Conservation (phyloP, 2,888 invertebrate species). For the Cryptus viduatorius region DNA sequence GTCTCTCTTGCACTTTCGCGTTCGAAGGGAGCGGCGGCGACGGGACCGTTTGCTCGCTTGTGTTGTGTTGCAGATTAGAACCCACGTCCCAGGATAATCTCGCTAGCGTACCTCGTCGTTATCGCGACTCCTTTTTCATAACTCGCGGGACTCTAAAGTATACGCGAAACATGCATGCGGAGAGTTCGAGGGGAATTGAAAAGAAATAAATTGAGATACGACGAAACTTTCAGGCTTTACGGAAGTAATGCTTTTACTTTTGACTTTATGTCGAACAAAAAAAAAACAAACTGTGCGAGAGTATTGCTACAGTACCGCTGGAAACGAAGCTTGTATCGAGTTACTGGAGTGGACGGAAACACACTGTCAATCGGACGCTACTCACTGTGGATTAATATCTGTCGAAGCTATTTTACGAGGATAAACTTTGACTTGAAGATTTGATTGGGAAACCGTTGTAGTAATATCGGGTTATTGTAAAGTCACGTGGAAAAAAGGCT, state of each 20-base stretch:
- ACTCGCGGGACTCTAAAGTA: neutral
- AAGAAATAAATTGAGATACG: neutral
- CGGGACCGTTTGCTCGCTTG: constrained; percentile 62
- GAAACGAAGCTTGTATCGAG: constrained; percentile 19
- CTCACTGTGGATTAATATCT: neutral
- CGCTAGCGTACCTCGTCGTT: constrained; percentile 11
- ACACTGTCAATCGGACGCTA: constrained; percentile 40
- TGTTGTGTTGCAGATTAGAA: constrained; percentile 68
- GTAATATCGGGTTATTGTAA: neutral
- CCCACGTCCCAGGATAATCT: constrained; percentile 56
- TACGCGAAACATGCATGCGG: neutral
- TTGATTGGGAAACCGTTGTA: constrained; percentile 22
- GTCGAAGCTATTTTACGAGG: constrained; percentile 4
- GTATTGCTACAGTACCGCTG: neutral
- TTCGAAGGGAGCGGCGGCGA: constrained; percentile 72
- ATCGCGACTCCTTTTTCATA: constrained; percentile 1
- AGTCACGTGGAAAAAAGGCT: constrained; percentile 61
- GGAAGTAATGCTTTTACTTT: constrained; percentile 5
- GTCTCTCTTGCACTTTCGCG: constrained; percentile 59
- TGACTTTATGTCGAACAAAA: constrained; percentile 6
- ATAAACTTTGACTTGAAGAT: neutral
- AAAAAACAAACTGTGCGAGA: neutral
- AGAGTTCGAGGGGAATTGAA: neutral
- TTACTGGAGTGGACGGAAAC: constrained; percentile 1
- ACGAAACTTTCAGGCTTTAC: neutral